Conservation (phyloP, 2,113 vertebrate species). For the Todiramphus chloris region DNA sequence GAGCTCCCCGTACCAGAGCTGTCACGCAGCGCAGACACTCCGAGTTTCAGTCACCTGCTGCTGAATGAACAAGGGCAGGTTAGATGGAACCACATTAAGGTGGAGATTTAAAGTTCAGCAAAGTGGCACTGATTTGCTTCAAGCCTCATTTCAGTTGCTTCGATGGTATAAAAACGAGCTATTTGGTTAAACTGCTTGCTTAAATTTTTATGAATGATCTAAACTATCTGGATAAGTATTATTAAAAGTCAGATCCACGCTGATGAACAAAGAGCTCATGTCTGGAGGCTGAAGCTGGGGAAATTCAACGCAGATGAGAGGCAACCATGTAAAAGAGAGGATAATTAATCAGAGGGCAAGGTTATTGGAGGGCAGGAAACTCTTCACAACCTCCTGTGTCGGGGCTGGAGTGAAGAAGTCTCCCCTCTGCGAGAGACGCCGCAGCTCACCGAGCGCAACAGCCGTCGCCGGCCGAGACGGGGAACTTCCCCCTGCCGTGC, state of each 20-base stretch:
- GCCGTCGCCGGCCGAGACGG: neutral
- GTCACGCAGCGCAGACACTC: neutral
- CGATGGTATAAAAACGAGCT: neutral
- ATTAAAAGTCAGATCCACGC: conserved; percentile 1
- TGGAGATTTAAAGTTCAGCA: neutral
- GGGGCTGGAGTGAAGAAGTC: accelerated
- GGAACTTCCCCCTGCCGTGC: neutral
- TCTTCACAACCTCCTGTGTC: neutral
- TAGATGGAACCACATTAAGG: neutral
- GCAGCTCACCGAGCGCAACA: neutral
- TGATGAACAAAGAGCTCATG: neutral
- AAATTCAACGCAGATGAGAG: neutral
- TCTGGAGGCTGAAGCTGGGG: neutral
- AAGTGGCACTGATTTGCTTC: conserved; percentile 55
- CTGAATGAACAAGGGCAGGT: neutral
- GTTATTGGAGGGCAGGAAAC: neutral
- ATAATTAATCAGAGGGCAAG: neutral
- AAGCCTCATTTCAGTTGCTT: conserved; percentile 27
- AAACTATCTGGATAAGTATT: conserved; percentile 2
- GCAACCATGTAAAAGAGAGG: neutral
- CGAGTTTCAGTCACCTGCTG: conserved; percentile 2
- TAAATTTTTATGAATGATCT: conserved; percentile 7
- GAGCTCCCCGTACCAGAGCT: neutral
- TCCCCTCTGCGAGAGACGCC: neutral
- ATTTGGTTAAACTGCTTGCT: conserved; percentile 33